Percentiles rank a stretch among this genome's conserved stretches.
Evolutionary conservation across 2,797 vertebrate species (phyloP).

Genomic region (Eidolon dupreanum): DNA sequence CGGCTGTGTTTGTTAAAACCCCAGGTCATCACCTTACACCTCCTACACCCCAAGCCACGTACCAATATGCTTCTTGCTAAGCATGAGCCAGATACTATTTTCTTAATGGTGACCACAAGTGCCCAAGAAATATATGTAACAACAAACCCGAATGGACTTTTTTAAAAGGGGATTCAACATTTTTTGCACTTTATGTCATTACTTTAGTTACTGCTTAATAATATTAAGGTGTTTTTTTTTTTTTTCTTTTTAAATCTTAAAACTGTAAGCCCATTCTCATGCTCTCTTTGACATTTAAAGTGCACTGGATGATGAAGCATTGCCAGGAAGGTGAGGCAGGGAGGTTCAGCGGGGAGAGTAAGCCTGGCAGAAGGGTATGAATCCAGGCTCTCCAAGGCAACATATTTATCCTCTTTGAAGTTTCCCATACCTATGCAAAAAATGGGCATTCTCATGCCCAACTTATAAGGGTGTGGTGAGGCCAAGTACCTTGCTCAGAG

Average conservation of each 20-base stretch:
- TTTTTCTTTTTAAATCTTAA: background rate
- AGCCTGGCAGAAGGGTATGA: background rate
- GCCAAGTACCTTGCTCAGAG: background rate
- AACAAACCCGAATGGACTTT: background rate
- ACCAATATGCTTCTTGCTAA: background rate
- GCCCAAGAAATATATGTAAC: background rate
- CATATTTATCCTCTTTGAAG: background rate
- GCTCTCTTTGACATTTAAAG: background rate
- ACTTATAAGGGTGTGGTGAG: background rate
- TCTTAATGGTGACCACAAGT: background rate
- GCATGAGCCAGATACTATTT: background rate
- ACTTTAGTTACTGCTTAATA: constrained; percentile 9
- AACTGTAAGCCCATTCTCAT: background rate
- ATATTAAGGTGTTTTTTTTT: background rate
- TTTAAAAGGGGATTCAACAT: background rate
- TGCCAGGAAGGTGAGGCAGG: background rate
- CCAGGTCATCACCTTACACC: background rate
- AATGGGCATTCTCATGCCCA: rapidly evolving
- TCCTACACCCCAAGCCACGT: background rate
- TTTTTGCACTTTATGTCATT: background rate
- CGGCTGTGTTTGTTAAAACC: background rate
- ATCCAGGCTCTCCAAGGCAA: background rate
- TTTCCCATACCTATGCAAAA: background rate
- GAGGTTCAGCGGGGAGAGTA: background rate
- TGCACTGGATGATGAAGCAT: background rate